These are phyloP conservation scores for Eptesicus fuscus DNA, from an alignment of 2,113 vertebrate genomes.

Conservation along the genomic window DNA sequence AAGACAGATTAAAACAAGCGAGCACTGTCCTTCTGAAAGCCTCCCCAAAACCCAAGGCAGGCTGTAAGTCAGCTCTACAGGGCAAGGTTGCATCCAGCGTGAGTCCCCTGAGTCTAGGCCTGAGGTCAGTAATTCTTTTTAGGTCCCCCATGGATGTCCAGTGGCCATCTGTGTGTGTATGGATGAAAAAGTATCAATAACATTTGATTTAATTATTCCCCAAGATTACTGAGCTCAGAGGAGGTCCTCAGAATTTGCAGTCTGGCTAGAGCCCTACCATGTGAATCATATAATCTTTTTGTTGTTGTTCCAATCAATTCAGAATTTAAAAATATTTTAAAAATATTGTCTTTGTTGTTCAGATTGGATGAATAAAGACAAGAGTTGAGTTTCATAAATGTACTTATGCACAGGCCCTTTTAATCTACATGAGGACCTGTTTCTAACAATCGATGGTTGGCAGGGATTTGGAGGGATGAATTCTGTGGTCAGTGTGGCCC, in stretches of 20 bases:
- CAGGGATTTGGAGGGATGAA: not conserved
- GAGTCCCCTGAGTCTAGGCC: too few relatives aligned
- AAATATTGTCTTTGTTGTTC: not conserved
- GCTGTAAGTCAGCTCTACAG: not conserved
- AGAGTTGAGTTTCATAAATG: not conserved
- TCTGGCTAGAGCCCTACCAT: not conserved
- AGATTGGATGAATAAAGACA: not conserved
- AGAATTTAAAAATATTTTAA: not conserved
- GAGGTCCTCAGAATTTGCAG: not conserved
- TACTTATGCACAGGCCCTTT: not conserved
- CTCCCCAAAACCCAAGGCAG: not conserved
- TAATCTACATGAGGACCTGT: not conserved
- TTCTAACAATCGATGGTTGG: not conserved
- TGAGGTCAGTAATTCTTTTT: not conserved
- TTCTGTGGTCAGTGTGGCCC: not conserved
- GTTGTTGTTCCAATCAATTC: not conserved
- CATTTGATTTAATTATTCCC: not conserved
- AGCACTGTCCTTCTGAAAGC: not conserved
- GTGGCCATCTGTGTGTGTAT: not conserved
- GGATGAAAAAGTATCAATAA: not conserved
- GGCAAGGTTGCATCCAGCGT: rapidly evolving
- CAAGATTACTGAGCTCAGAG: not conserved
- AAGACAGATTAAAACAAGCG: not conserved
- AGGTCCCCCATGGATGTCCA: not conserved
- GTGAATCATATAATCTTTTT: not conserved